Evolutionary conservation across 2,888 invertebrate species (phyloP), one percentile per base, ranked within the genome.

Genomic region (Abscondita cerata): DNA sequence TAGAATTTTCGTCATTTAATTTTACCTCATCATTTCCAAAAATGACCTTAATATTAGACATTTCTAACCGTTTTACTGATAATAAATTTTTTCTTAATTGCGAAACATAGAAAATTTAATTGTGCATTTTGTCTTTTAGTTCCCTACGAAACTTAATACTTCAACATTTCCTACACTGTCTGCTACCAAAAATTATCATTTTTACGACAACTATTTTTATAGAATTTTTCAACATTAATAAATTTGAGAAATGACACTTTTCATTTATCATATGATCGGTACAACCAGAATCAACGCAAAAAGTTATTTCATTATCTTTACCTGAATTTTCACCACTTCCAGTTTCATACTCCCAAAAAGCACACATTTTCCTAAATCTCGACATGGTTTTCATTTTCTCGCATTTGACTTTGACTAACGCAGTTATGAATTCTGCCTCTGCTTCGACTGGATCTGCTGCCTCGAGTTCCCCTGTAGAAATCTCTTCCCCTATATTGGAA

Each of bases 1-100:
- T 16, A 20, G 53, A 41, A 18, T 33, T 46, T 47, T 53, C 54
- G 52, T 44, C 18, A 6, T 11, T 1, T 34, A 50, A 15, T 34
- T 50, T 50, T 6, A 50, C 34, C 31, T 15, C 5, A 2, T 34
- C 50, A 3, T 50, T 9, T 50, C 34, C 47, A 48, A 48, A 48
- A 33, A 48, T 13, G 13, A 33, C 25, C n/a, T 47, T 31, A 15
- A 48, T 16, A 15, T 33, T 33, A 13, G 48, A n/a, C 8, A 48
- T 48, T 33, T 48, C 48, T 33, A 48, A 33, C 9, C 9, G 31
- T 15, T 48, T 48, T 8, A 48, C 48, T 12, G 48, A 48, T 5
- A 48, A 15, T 13, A 48, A 20, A 31, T 48, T 48, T 33, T 33
- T 33, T 19, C 48, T 48, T 48, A 48, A 33, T 15, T 16, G 15